Conservation (phyloP, 1,140 invertebrate genomes). For the Bombus pyrosoma region DNA sequence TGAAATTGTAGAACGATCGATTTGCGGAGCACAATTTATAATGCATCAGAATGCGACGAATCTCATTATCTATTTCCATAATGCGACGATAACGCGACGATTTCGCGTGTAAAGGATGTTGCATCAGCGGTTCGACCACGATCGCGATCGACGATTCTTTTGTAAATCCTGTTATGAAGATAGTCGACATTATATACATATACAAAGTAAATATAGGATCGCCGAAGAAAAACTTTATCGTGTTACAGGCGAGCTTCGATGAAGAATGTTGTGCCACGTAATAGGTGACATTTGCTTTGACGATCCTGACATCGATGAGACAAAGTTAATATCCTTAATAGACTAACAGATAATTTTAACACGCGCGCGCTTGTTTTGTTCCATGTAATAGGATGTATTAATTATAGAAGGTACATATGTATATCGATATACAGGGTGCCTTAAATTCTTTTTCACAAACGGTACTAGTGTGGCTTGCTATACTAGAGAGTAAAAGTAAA, state of each 20-base stretch:
- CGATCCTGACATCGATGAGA: background rate
- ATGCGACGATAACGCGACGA: conserved; percentile 22
- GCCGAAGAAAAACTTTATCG: too few relatives aligned
- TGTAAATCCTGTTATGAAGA: background rate
- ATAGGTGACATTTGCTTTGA: background rate
- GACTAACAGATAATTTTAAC: background rate
- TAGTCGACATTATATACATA: background rate
- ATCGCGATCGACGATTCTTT: background rate
- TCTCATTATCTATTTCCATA: conserved; percentile 33
- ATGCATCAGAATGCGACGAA: background rate
- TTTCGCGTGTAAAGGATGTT: background rate
- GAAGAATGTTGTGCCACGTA: background rate
- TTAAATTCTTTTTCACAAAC: background rate
- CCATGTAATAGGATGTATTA: background rate
- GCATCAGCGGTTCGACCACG: background rate
- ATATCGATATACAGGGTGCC: background rate
- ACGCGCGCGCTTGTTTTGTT: background rate
- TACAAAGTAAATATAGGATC: too few relatives aligned
- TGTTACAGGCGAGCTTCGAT: background rate
- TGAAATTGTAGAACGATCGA: background rate
- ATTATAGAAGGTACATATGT: background rate
- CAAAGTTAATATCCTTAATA: conserved; percentile 2
- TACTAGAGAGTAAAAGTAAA: background rate
- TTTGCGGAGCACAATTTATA: background rate
- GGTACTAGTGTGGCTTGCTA: too few relatives aligned